Conservation (phyloP, 2,888 invertebrate species). For the Pyrocoelia pectoralis region DNA sequence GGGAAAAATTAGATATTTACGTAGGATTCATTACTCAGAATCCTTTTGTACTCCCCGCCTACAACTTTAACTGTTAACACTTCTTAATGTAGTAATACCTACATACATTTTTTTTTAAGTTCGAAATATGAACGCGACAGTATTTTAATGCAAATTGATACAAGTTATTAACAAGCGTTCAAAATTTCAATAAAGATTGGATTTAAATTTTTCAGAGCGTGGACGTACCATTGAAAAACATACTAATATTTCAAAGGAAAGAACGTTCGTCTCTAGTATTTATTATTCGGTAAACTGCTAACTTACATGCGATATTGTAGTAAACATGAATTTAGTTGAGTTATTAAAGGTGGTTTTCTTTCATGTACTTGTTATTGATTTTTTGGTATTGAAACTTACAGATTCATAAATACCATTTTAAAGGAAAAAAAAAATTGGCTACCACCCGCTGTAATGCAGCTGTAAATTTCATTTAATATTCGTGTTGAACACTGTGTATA, state of each 20-base stretch:
- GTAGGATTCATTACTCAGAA: too few species aligned
- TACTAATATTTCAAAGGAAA: conserved; percentile 9
- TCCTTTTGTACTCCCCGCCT: too few species aligned
- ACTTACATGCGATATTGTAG: conserved; percentile 55
- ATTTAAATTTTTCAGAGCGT: conserved; percentile 3
- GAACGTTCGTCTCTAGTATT: conserved; percentile 37
- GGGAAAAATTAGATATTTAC: too few species aligned
- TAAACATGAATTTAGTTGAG: conserved; percentile 53
- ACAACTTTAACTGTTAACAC: too few species aligned
- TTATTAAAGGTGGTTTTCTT: conserved; percentile 49
- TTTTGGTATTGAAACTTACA: conserved; percentile 43
- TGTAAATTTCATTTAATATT: conserved; percentile 38
- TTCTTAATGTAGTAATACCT: too few species aligned
- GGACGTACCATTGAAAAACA: not conserved
- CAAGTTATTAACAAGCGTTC: too few species aligned
- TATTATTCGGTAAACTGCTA: conserved; percentile 48
- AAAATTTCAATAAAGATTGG: not conserved
- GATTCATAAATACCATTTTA: conserved; percentile 47
- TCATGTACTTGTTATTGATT: conserved; percentile 48
- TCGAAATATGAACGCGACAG: too few species aligned
- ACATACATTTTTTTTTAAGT: too few species aligned
- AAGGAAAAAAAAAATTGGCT: conserved; percentile 30
- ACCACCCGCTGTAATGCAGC: conserved; percentile 35
- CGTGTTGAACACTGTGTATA: conserved; percentile 32
- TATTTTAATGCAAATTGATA: too few species aligned